Evolutionary conservation across 2,888 invertebrate species (phyloP), one percentile per base, ranked within the genome.

Genomic region (Pseudanteris insignis): DNA sequence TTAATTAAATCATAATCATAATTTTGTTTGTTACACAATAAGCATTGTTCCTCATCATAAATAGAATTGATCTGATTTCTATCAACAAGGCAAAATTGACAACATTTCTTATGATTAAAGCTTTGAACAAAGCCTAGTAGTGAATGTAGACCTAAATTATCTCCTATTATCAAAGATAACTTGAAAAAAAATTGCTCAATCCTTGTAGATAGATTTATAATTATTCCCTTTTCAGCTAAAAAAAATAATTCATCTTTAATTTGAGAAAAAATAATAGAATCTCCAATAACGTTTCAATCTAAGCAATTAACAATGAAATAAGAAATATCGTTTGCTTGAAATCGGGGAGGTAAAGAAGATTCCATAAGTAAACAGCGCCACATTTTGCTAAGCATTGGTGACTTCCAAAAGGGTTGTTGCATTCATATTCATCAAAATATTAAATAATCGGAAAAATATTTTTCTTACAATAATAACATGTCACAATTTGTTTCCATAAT

Each of bases 341-440:
- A 41, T 24, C 28, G 8, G 8, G 62, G 58, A 4, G 65, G 63
- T 26, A 68, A 54, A 46, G 44, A 59, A 8, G 55, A 18, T 63
- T 38, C 2, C 9, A 28, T 7, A 61, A 8, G 33, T 64, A 63
- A 12, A 69, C 29, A 1, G 64, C 67, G 4, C 65, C 65, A 30
- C 63, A 64, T 59, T 69, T 36, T 2, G 11, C 36, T 2, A 36
- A 2, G 5, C 37, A 25, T 13, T 26, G 25, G 8, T 26, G 37
- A 38, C n/a, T 13, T 1, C 37, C 26, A 1, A 38, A 26, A 2
- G 37, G 37, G 9, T 38, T 38, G 14, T 38, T 38, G 8, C 2
- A 18, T 38, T 38, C 26, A 13, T 62, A 54, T 2, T 54, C 37
- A 26, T 38, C 37, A 26, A 26, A 38, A 18, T 13, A 38, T 8